These are phyloP conservation scores for Brachystomella parvula DNA, from an alignment of 1,140 invertebrate genomes.

Conservation along the genomic window DNA sequence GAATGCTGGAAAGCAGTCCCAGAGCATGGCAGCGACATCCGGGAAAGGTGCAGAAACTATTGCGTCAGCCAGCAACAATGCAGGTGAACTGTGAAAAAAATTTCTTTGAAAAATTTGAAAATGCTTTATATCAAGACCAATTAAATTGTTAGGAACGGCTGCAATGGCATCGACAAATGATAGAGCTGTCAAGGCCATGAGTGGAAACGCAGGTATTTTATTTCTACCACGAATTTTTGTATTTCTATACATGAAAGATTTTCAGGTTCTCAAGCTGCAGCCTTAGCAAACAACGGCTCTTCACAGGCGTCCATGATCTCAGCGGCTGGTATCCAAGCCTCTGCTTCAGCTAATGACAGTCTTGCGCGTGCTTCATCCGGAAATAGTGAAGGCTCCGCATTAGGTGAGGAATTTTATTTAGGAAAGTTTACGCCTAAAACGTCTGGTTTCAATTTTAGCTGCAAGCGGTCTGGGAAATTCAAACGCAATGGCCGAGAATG, in stretches of 20 bases:
- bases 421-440: too few species aligned
- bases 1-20: background rate
- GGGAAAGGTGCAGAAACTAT: background rate
- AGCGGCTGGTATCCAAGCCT: background rate
- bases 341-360: background rate
- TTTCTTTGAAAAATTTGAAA: too few species aligned
- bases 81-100: too few species aligned
- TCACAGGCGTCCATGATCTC: background rate
- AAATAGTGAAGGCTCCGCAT: background rate
- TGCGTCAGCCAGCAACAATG: background rate
- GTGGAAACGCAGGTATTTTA: background rate
- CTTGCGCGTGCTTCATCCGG: background rate
- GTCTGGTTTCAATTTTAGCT: background rate
- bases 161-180: constrained; percentile 1
- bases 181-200: background rate
- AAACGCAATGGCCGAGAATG: background rate
- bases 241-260: background rate
- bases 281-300: background rate
- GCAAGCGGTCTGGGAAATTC: background rate
- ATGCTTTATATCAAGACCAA: too few species aligned
- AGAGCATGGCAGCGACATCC: background rate
- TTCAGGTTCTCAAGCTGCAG: background rate
- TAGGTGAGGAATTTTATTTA: background rate
- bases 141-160: background rate
- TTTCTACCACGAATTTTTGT: background rate